A percentile compares a stretch with the other conserved stretches of the same genome.
phyloP scores from a whole-genome alignment of 2,888 invertebrate species.

The Chirona hameri region DNA sequence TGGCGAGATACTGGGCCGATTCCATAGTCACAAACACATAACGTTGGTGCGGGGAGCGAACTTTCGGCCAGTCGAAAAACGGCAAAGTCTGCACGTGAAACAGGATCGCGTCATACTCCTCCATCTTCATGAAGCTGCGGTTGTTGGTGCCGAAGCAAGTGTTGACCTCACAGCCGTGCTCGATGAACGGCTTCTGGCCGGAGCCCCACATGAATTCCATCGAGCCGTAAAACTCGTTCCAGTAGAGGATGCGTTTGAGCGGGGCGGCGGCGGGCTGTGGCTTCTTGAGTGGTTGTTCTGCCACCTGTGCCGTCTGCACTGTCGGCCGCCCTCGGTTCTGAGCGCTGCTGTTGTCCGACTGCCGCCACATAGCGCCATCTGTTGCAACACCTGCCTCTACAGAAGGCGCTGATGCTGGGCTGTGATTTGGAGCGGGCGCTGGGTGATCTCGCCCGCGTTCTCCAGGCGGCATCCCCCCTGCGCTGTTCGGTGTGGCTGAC shows the following conservation, averaged over 20 bases:
- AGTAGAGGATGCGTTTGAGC: constrained; percentile 37
- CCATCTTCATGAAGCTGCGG: constrained; percentile 33
- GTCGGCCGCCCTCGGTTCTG: too few species aligned
- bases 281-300: background rate
- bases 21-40: constrained; percentile 37
- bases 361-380: too few species aligned
- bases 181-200: constrained; percentile 38
- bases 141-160: constrained; percentile 40
- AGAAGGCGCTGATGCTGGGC: too few species aligned
- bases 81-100: constrained; percentile 38
- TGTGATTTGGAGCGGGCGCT: too few species aligned
- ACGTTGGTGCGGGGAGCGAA: constrained; percentile 33
- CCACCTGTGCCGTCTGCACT: too few species aligned
- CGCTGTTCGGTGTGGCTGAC: too few species aligned
- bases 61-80: constrained; percentile 4
- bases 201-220: constrained; percentile 38
- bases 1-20: constrained; percentile 33
- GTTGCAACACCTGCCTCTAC: too few species aligned
- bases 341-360: too few species aligned
- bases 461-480: too few species aligned
- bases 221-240: constrained; percentile 39
- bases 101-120: constrained; percentile 39
- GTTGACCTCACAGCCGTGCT: constrained; percentile 36
- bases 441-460: too few species aligned
- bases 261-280: background rate